phyloP scores from a whole-genome alignment of 92 coral and sea anemone genomes.

The Scolanthus callimorphus region DNA sequence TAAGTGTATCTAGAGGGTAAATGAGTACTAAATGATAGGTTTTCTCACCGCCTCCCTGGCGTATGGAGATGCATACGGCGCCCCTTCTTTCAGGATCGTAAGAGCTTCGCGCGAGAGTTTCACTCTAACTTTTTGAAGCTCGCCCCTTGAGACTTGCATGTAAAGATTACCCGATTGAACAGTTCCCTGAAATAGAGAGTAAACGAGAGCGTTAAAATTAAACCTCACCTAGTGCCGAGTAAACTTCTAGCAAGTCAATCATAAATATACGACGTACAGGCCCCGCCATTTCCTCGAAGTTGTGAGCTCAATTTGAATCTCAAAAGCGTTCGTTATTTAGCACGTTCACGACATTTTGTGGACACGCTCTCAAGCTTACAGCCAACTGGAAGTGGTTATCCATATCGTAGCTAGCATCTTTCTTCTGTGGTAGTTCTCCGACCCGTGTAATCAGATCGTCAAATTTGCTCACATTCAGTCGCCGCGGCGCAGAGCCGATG shows the following conservation, averaged over 20 bases:
- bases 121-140: constrained; percentile 86
- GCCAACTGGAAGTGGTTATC: too few species aligned
- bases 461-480: not conserved
- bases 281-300: too few species aligned
- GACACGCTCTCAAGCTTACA: too few species aligned
- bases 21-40: too few species aligned
- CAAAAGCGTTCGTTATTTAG: too few species aligned
- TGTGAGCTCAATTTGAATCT: too few species aligned
- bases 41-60: too few species aligned
- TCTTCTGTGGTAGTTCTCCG: too few species aligned
- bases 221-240: not conserved
- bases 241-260: not conserved
- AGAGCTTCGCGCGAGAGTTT: constrained; percentile 81
- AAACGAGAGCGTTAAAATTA: constrained; percentile 4
- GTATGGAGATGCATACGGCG: constrained; percentile 32
- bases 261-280: too few species aligned
- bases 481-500: not conserved
- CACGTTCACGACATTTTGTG: too few species aligned
- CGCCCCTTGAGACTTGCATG: constrained; percentile 83
- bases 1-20: too few species aligned
- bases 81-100: constrained; percentile 84
- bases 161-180: constrained; percentile 71
- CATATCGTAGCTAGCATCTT: too few species aligned
- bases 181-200: constrained; percentile 32
- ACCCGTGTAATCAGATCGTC: not conserved